phyloP scores from a whole-genome alignment of 2,113 vertebrate species.

The Cheirogaleus medius region DNA sequence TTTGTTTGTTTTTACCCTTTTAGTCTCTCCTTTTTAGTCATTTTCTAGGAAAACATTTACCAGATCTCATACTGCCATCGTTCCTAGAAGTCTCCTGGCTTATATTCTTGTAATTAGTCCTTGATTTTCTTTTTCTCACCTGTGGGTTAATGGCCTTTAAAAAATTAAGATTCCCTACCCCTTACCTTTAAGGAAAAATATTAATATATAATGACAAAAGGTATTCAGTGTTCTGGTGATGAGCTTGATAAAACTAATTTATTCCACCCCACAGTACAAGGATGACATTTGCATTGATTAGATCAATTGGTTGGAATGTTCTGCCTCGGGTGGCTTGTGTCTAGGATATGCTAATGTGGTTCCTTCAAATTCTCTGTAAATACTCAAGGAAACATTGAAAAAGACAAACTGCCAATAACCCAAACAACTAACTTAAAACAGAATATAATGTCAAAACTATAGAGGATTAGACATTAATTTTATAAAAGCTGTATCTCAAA shows the following conservation, averaged over 20 bases:
- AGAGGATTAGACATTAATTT: background rate
- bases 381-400: background rate
- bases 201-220: background rate
- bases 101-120: background rate
- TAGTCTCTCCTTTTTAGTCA: background rate
- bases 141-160: background rate
- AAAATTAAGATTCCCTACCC: background rate
- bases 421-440: background rate
- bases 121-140: background rate
- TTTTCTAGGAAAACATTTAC: background rate
- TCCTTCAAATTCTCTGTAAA: background rate
- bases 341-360: background rate
- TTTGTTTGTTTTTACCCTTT: background rate
- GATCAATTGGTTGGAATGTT: background rate
- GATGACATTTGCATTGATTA: background rate
- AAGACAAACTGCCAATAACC: background rate
- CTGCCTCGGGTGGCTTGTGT: background rate
- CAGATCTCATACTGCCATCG: background rate
- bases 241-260: background rate
- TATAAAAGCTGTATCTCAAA: background rate
- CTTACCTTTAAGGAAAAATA: background rate
- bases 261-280: background rate
- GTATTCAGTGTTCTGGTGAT: background rate
- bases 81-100: background rate
- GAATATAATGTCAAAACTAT: background rate